Percentiles rank a stretch among this genome's conserved stretches.
Conservation (phyloP, 2,797 vertebrate species). For the Steatocranus sp. region DNA sequence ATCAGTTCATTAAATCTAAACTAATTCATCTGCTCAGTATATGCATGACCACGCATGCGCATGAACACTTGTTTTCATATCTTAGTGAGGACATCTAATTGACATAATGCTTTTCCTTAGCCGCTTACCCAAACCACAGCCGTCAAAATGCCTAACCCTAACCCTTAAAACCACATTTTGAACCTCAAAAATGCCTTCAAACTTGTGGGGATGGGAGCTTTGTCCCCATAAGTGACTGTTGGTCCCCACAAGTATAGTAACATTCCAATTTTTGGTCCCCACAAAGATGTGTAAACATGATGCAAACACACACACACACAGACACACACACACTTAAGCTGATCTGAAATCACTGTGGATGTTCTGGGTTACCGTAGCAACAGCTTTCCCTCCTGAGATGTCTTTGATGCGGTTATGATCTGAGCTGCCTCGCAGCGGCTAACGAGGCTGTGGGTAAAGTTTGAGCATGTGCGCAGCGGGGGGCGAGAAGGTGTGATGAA, state of each 20-base stretch:
- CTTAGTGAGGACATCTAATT: background rate
- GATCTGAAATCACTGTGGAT: conserved; percentile 12
- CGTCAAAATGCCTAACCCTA: background rate
- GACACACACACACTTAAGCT: background rate
- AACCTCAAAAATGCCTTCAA: background rate
- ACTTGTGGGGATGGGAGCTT: background rate
- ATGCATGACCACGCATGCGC: background rate
- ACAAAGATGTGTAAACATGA: background rate
- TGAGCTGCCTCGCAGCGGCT: background rate
- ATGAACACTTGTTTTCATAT: background rate
- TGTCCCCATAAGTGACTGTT: background rate
- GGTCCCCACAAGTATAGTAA: background rate
- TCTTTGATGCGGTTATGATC: conserved; percentile 28
- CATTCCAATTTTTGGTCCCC: background rate
- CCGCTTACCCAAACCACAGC: background rate
- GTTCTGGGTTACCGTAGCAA: conserved; percentile 18
- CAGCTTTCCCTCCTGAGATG: conserved; percentile 1
- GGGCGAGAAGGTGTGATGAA: background rate
- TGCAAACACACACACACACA: background rate
- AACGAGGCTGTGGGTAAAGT: background rate
- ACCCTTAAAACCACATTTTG: background rate
- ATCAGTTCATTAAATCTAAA: background rate
- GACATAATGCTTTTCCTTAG: background rate
- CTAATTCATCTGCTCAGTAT: background rate
- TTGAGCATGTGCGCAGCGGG: background rate